Conservation (phyloP, 2,797 vertebrate genomes). For the Manis crassicaudata region DNA sequence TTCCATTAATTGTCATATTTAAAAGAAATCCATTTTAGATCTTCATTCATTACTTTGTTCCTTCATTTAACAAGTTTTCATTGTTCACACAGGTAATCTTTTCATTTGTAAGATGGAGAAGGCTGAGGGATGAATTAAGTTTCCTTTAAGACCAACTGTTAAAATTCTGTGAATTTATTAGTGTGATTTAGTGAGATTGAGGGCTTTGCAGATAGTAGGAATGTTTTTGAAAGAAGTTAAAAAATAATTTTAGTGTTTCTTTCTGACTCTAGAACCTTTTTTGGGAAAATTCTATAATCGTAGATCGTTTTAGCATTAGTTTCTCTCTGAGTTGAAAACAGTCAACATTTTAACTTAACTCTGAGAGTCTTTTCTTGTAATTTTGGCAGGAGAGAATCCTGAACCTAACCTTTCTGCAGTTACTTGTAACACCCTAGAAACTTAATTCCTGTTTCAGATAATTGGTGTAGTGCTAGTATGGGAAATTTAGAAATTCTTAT, state of each 20-base stretch:
- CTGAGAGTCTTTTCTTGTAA: not conserved
- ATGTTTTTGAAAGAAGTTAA: conserved; percentile 62
- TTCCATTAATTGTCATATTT: not conserved
- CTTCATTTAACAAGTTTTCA: not conserved
- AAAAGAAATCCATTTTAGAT: conserved; percentile 3
- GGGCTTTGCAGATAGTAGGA: conserved; percentile 29
- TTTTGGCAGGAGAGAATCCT: conserved; percentile 46
- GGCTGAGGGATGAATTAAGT: not conserved
- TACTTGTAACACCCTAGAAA: not conserved
- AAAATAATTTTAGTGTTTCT: conserved; percentile 34
- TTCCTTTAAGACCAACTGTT: conserved; percentile 16
- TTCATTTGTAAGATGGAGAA: not conserved
- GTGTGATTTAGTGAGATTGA: conserved; percentile 28
- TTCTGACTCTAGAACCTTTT: conserved; percentile 42
- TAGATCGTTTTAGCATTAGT: conserved; percentile 14
- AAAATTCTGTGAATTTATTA: conserved; percentile 27
- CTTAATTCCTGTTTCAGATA: not conserved
- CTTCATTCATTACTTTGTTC: not conserved
- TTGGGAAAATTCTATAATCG: not conserved
- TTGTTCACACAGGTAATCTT: not conserved
- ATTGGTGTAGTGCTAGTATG: not conserved
- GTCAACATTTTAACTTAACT: conserved; percentile 26
- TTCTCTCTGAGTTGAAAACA: conserved; percentile 36
- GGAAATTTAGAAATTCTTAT: not conserved
- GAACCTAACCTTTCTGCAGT: not conserved